phyloP scores from a whole-genome alignment of 64 coral and sea anemone species.

The Porites australiensis region DNA sequence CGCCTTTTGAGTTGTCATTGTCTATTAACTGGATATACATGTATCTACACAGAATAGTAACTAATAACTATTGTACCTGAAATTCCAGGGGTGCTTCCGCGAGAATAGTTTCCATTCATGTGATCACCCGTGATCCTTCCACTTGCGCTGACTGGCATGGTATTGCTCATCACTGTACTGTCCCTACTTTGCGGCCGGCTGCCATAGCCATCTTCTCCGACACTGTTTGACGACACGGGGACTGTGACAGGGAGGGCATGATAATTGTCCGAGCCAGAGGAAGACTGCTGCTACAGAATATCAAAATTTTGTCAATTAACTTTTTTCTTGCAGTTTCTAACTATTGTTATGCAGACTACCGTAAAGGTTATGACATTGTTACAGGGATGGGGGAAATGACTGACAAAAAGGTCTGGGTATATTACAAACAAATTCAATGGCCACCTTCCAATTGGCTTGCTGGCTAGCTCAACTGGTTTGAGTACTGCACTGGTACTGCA shows the following conservation, averaged over 20 bases:
- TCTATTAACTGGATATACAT: too few relatives aligned
- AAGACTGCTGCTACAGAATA: conserved; percentile 16
- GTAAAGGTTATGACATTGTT: too few relatives aligned
- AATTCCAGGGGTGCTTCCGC: conserved; percentile 12
- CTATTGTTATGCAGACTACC: too few relatives aligned
- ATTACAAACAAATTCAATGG: too few relatives aligned
- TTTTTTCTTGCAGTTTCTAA: background rate
- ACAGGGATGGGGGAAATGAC: too few relatives aligned
- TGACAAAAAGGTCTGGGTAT: too few relatives aligned
- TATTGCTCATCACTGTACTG: background rate
- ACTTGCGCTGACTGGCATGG: conserved; percentile 13
- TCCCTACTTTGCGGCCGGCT: conserved; percentile 14
- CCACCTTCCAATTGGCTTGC: too few relatives aligned
- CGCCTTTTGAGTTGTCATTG: too few relatives aligned
- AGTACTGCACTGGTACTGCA: too few relatives aligned
- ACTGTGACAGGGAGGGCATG: background rate
- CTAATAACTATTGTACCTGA: background rate
- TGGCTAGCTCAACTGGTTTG: too few relatives aligned
- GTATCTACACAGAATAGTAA: background rate
- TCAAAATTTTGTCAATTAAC: background rate
- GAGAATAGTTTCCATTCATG: conserved; percentile 38
- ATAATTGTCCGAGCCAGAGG: background rate
- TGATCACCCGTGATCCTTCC: conserved; percentile 30
- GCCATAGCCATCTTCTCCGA: conserved; percentile 21
- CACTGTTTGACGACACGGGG: conserved; percentile 31